A percentile compares a stretch with the other conserved stretches of the same genome.
phyloP scores from a whole-genome alignment of 1,140 invertebrate species.

The Ganaspis sp. region DNA sequence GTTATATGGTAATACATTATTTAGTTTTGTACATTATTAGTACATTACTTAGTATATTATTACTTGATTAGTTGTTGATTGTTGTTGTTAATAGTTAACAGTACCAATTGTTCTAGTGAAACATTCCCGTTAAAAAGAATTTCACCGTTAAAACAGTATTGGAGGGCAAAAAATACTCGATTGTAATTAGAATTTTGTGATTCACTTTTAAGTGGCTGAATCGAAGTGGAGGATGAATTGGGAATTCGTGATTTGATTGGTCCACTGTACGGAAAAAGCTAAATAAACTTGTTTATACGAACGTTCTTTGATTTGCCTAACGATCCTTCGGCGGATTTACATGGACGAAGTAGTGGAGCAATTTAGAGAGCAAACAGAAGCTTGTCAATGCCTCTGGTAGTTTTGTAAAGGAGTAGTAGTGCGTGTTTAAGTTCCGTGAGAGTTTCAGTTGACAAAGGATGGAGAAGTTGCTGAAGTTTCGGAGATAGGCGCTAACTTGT shows the following conservation, averaged over 20 bases:
- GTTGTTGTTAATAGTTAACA: no score
- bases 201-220: not conserved
- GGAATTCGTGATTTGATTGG: not conserved
- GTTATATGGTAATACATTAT: no score
- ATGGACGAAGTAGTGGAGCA: not conserved
- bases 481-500: conserved; percentile 41
- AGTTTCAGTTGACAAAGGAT: conserved; percentile 58
- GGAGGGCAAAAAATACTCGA: not conserved
- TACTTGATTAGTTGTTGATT: no score
- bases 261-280: not conserved
- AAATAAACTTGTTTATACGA: conserved; percentile 26
- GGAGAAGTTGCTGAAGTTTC: conserved; percentile 53
- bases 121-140: no score
- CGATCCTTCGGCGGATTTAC: conserved; percentile 15
- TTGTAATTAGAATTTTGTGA: not conserved
- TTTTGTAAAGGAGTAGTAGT: not conserved
- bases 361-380: conserved; percentile 3
- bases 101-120: no score
- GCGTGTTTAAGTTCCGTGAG: conserved; percentile 54
- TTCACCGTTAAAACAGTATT: no score
- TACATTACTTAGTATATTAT: no score
- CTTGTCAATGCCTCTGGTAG: conserved; percentile 14
- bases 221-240: not conserved
- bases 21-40: no score
- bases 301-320: not conserved